A percentile compares a stretch with the other conserved stretches of the same genome.
These are phyloP conservation scores for Sebastes itinus DNA, from an alignment of 2,797 vertebrate species.

Conservation along the genomic window DNA sequence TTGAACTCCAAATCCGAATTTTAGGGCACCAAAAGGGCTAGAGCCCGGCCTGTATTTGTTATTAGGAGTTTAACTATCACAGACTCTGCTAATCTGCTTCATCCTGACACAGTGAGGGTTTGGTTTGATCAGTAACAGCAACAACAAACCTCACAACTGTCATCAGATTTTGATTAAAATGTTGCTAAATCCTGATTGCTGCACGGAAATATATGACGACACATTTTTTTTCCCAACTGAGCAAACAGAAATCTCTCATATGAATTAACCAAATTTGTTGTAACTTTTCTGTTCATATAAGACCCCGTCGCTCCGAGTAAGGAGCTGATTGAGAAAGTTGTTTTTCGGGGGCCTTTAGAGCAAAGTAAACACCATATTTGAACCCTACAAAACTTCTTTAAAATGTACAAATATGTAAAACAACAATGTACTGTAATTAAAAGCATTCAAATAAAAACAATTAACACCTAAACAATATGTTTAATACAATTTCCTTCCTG, in stretches of 20 bases:
- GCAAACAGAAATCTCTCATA: not conserved
- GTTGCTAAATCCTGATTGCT: not conserved
- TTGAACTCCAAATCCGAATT: too few relatives aligned
- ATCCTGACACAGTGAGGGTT: not conserved
- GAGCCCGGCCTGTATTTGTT: not conserved
- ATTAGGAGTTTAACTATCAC: not conserved
- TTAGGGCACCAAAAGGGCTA: too few relatives aligned
- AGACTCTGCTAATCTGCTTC: not conserved
- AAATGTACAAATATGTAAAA: not conserved
- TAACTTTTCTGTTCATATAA: not conserved
- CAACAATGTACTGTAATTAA: not conserved
- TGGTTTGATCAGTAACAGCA: not conserved
- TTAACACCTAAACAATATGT: not conserved
- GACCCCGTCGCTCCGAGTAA: not conserved
- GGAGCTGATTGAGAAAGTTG: too few relatives aligned
- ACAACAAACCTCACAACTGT: not conserved
- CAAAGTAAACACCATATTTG: not conserved
- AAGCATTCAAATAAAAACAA: not conserved
- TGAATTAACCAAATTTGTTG: not conserved
- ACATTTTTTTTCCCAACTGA: not conserved
- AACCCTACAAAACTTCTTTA: not conserved
- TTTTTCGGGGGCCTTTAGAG: not conserved
- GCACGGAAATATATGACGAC: not conserved
- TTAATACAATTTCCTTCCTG: not conserved
- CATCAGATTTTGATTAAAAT: not conserved